Evolutionary conservation across 2,888 invertebrate genomes (phyloP).

Genomic region (Lottia gigantea): DNA sequence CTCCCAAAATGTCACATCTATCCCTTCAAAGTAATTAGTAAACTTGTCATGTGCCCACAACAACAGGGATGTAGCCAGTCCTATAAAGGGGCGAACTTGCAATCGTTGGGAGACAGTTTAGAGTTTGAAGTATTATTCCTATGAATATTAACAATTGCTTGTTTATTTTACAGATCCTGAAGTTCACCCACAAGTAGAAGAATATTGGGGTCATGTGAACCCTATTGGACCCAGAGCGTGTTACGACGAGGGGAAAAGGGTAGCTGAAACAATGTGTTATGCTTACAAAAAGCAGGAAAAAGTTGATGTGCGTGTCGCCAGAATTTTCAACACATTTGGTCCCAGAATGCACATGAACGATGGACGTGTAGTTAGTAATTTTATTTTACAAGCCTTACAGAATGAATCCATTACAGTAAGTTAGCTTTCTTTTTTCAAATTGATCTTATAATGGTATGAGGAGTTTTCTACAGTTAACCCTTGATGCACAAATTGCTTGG

Average conservation of each 20-base stretch:
- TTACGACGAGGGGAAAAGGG: conserved; percentile 99
- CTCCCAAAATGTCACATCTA: too few relatives aligned
- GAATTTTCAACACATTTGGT: conserved; percentile 99
- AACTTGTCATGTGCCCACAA: too few relatives aligned
- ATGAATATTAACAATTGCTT: not conserved
- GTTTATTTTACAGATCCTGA: conserved; percentile 80
- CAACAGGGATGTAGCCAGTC: too few relatives aligned
- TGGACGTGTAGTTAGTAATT: conserved; percentile 98
- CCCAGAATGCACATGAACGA: conserved; percentile 99
- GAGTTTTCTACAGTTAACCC: too few relatives aligned
- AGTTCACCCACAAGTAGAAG: conserved; percentile 97
- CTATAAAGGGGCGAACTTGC: too few relatives aligned
- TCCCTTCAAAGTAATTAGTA: too few relatives aligned
- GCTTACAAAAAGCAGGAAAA: conserved; percentile 96
- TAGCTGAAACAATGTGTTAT: conserved; percentile 94
- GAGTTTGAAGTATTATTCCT: too few relatives aligned
- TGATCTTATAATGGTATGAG: too few relatives aligned
- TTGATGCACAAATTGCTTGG: too few relatives aligned
- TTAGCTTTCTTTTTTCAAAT: conserved; percentile 29
- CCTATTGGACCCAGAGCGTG: conserved; percentile 91
- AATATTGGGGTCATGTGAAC: conserved; percentile 99
- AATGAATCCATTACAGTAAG: conserved; percentile 92
- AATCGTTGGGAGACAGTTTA: too few relatives aligned
- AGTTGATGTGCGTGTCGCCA: conserved; percentile 92
- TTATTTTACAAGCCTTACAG: conserved; percentile 94